Evolutionary conservation across 1,140 invertebrate species (phyloP), one percentile per base, ranked within the genome.

Genomic region (Trichoplusia ni): DNA sequence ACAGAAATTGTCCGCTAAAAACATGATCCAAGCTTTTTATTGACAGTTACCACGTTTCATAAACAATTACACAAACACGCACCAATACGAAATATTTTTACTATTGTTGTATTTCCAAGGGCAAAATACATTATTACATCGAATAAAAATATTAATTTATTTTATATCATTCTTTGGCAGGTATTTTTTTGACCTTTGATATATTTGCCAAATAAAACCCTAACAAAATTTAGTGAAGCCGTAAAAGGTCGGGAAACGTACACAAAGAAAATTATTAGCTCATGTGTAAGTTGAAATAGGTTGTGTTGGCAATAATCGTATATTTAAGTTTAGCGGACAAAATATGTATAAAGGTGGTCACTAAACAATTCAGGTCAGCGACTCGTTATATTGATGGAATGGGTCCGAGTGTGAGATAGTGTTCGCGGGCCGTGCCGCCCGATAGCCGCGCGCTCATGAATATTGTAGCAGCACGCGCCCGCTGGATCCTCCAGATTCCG

Each of bases 341-440:
- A 56, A 63, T 66, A 67, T 58, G 42, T 67, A 67, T 67, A 70
- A 73, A 73, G 64, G 64, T 71, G 54, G 61, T 64, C 60, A 60
- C 49, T 71, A 77, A 73, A 77, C 68, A 73, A 77, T 77, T 77
- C 71, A 67, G 74, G 69, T 71, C 71, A 74, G 69, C 54, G 44
- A 69, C 71, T 77, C 69, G 71, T 78, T 77, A 72, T 74, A 75
- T 76, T 78, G 75, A 74, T 77, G 73, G 71, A 78, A 72, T 58
- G 69, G 65, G 68, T 72, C 64, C 67, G 73, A 77, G 74, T 77
- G 73, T 65, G 71, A 73, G 73, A 71, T 73, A 80, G 67, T 70
- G 73, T 68, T 73, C 69, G 64, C 58, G 67, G 68, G 60, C 65
- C n/a, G 51, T 25, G 49, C 38, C 64, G 35, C 64, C 47, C 65